Evolutionary conservation across 2,113 vertebrate genomes (phyloP).

Genomic region (Dipodomys spectabilis): DNA sequence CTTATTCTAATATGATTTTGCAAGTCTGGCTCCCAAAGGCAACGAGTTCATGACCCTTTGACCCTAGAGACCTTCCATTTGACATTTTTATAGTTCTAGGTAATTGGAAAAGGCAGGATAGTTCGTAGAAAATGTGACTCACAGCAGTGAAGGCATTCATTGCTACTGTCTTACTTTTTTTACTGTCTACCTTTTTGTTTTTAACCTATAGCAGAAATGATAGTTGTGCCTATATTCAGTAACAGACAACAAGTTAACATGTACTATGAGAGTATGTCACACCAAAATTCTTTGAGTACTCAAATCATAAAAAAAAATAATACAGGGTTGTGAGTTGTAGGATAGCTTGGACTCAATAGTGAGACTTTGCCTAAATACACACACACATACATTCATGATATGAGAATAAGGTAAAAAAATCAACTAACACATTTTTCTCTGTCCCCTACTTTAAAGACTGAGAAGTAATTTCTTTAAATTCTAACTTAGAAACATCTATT

Average conservation of each 20-base stretch:
- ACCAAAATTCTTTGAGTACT: neutral
- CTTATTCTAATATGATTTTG: neutral
- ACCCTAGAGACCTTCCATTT: neutral
- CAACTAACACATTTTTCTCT: neutral
- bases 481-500: neutral
- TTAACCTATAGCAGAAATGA: neutral
- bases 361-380: too few relatives aligned
- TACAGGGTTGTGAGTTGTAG: too few relatives aligned
- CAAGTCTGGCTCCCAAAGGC: neutral
- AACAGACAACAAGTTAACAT: neutral
- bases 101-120: constrained; percentile 12
- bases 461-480: neutral
- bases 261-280: neutral
- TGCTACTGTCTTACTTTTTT: neutral
- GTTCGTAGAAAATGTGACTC: neutral
- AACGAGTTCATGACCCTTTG: neutral
- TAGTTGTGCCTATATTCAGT: neutral
- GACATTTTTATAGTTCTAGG: constrained; percentile 37
- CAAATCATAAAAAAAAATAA: neutral
- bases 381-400: neutral
- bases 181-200: neutral
- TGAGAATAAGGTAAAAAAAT: too few relatives aligned
- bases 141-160: neutral
- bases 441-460: neutral
- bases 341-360: too few relatives aligned